These are phyloP conservation scores for Microcebus griseorufus DNA, from an alignment of 2,113 vertebrate species.

Conservation along the genomic window DNA sequence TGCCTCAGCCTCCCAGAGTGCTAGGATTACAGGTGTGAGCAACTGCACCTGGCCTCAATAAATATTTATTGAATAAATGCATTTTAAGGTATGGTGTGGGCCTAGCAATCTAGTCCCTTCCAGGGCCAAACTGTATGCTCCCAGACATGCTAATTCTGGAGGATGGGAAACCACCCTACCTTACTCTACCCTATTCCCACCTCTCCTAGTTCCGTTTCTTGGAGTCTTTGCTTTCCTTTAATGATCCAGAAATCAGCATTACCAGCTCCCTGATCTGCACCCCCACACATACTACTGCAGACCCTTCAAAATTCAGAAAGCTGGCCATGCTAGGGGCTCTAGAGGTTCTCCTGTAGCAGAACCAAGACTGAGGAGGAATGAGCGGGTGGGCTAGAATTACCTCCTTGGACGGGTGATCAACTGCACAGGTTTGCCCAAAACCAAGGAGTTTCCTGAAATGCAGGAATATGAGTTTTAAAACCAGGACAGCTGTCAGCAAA, in stretches of 20 bases:
- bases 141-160: neutral
- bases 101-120: neutral
- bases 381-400: neutral
- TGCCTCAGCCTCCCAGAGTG: too few relatives aligned
- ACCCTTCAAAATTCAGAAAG: neutral
- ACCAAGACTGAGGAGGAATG: neutral
- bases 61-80: neutral
- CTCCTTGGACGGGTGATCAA: neutral
- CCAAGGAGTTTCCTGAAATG: neutral
- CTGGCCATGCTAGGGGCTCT: neutral
- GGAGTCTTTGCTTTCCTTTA: neutral
- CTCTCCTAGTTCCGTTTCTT: neutral
- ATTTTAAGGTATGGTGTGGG: constrained; percentile 4
- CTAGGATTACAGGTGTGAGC: too few relatives aligned
- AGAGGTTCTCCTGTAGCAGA: neutral
- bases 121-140: neutral
- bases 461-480: neutral
- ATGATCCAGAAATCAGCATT: neutral
- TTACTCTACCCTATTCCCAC: neutral
- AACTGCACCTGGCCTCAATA: neutral
- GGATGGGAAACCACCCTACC: neutral
- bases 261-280: neutral
- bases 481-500: neutral
- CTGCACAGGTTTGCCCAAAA: neutral
- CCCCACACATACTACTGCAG: neutral